These are phyloP conservation scores for Heloderma charlesbogerti DNA, from an alignment of 2,113 vertebrate genomes.

Conservation along the genomic window DNA sequence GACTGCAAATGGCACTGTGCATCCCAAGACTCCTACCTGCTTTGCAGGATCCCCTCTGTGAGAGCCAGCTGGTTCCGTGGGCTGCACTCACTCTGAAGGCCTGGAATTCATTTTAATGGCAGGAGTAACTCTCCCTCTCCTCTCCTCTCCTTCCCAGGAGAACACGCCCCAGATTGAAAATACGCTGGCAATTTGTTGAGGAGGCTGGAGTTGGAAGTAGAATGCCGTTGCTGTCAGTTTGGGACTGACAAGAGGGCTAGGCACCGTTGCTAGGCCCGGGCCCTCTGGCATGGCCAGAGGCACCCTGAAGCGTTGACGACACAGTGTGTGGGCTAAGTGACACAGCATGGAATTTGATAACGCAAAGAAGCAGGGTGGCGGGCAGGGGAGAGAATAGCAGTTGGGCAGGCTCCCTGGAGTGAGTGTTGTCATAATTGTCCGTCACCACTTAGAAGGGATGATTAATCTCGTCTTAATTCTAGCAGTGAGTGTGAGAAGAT, in stretches of 20 bases:
- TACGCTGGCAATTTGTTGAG: neutral
- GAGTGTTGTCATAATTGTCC: accelerated
- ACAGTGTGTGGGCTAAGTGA: neutral
- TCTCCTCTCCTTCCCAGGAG: neutral
- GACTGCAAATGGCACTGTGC: accelerated
- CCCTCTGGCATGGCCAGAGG: accelerated
- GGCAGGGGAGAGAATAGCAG: no score
- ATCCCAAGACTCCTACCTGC: neutral
- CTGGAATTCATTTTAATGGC: neutral
- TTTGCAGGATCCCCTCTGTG: neutral
- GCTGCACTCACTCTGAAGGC: accelerated
- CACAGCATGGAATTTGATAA: accelerated
- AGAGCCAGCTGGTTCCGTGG: neutral
- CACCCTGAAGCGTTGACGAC: neutral
- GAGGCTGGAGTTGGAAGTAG: neutral
- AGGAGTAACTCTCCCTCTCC: neutral
- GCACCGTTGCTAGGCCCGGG: no score
- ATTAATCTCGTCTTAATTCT: neutral
- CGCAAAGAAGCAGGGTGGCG: neutral
- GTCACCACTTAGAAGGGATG: accelerated
- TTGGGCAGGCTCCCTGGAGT: neutral
- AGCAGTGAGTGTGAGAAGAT: neutral
- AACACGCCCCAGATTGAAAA: neutral
- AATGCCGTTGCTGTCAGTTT: accelerated
- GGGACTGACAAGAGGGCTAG: neutral